Base-by-base conservation (phyloP, 2,888 invertebrate genomes). In the Petrolisthes manimaculis region DNA sequence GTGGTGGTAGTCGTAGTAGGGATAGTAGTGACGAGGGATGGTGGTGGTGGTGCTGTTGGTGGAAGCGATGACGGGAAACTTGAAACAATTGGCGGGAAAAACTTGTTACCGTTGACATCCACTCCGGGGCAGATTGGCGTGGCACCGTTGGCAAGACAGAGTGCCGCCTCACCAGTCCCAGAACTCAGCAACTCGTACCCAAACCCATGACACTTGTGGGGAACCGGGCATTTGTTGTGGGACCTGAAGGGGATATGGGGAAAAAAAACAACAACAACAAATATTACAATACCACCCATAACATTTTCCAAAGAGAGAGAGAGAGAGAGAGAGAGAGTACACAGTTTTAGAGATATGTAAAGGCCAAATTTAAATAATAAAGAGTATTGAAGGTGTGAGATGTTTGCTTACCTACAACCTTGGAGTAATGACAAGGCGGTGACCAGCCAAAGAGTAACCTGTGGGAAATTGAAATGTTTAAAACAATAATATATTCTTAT, bases 221-320 rank as follows among this genome's bases (percentile, higher is more conserved):
- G 12, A 0, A 24, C 51, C 51, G 14, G 67, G 51, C 61, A 9
- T 83, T 18, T 5, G 5, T 75, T 75, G 53, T 9, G 37, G n/a
- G 24, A 12, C 84, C 56, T 75, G 61, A 1, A 12, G 61, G 12
- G 9, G 61, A 18, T 61, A 61, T 1, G 61, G 18, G 18, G 61
- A 61, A 61, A 61, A 61, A 61, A 61, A 61, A 18, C 37, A 37
- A 37, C 37, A 37, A 37, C 37, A 61, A 61, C 1, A 12, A 61
- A 2, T 61, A 61, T 61, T 61, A 18, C 61, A 9, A 61, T 61
- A 12, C 61, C 9, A 9, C 18, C 61, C 97, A 94, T 92, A 96
- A 96, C 92, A 96, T 96, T 0, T 92, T 95, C 18, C 92, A 96
- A 75, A 94, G 81, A 5, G 79, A 18, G 53, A 53, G 14, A 51